Conservation (phyloP, 2,797 vertebrate species). For the Tympanoctomys barrerae region DNA sequence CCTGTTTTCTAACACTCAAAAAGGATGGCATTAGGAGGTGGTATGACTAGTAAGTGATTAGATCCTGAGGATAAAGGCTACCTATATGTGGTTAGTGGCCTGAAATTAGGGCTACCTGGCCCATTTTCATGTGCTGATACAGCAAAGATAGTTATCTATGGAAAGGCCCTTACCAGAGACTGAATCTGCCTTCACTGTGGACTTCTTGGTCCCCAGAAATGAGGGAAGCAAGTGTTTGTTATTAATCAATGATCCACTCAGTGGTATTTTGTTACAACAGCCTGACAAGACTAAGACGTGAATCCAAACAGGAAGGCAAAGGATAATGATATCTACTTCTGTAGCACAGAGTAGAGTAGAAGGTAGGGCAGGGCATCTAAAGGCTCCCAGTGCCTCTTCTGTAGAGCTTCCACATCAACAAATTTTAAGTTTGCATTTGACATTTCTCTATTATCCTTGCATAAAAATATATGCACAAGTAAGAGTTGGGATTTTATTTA, state of each 20-base stretch:
- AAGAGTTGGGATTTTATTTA: background rate
- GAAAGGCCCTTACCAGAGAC: fast-evolving
- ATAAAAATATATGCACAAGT: background rate
- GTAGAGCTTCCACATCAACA: background rate
- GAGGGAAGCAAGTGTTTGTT: background rate
- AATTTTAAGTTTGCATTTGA: background rate
- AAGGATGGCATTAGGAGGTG: background rate
- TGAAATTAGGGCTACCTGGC: background rate
- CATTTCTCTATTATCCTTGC: background rate
- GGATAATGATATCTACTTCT: background rate
- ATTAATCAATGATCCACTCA: background rate
- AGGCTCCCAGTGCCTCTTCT: background rate
- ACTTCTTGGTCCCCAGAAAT: background rate
- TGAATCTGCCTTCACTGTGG: background rate
- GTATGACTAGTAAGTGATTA: background rate
- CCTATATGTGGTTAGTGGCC: too few species aligned
- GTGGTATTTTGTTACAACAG: background rate
- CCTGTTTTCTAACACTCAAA: background rate
- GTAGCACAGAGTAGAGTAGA: fast-evolving
- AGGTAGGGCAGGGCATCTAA: background rate
- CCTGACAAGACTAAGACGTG: background rate
- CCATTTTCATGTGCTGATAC: background rate
- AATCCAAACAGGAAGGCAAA: background rate
- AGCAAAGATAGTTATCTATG: background rate
- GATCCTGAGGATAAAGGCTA: background rate